Evolutionary conservation across 2,113 vertebrate genomes (phyloP), one percentile per base, ranked within the genome.

Genomic region (Salvelinus namaycush): DNA sequence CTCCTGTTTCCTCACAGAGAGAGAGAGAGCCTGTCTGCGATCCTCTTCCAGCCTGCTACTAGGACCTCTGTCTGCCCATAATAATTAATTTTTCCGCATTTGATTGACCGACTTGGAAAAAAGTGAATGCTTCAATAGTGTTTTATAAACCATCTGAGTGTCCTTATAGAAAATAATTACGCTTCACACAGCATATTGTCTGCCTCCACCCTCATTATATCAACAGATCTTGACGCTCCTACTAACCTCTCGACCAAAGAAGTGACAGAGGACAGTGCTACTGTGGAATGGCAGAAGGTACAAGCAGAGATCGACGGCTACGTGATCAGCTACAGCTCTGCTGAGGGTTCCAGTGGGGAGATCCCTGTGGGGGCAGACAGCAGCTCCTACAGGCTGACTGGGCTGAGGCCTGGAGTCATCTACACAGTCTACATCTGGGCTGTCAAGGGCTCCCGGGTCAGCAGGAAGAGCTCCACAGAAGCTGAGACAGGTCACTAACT

Each of bases 201-300:
- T 59, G 12, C 34, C 68, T 14, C 57, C 39, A 16, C 12, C n/a
- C 5, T 26, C 60, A 0, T 22, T n/a, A 20, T 0, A 67, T 64
- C 67, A 48, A 70, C 73, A 94, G 93, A 93, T 54, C 87, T 94
- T 0, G 93, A 95, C 27, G 68, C 79, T 4, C 93, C 93, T 4
- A 81, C 84, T 73, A 91, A 91, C 74, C 87, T 96, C 71, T 70
- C 89, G 81, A 86, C 91, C 0, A 81, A 81, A 1, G 51, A 22
- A 69, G 90, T 94, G 77, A 95, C 94, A 0, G 95, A 97, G 77
- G 91, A 92, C 76, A 93, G 90, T 0, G 90, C 87, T 11, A 89
- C 77, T 0, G 72, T 95, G 31, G 92, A 88, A 5, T 95, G 96
- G 96, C 91, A 91, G 69, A 83, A 59, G 0, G 91, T 94, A 62